Percentiles rank a stretch among this genome's conserved stretches.
phyloP scores from a whole-genome alignment of 1,140 invertebrate species.

The Alviniconcha marisindica region DNA sequence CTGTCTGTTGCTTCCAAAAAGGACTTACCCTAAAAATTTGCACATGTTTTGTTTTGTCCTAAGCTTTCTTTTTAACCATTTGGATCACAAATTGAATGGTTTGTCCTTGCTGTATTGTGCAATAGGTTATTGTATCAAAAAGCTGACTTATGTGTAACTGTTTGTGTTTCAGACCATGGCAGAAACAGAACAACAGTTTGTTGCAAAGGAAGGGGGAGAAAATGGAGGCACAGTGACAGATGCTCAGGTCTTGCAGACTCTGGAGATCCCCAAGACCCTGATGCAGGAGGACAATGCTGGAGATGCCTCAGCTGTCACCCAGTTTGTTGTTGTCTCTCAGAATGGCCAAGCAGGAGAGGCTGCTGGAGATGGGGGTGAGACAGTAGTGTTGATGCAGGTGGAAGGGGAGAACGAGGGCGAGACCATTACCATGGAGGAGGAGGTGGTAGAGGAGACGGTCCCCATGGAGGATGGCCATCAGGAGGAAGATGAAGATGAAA shows the following conservation, averaged over 20 bases:
- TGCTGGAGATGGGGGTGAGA: slow-evolving; percentile 32
- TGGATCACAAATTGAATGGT: too few species aligned
- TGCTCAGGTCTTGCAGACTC: slow-evolving; percentile 44
- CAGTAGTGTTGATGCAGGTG: slow-evolving; percentile 26
- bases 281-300: slow-evolving; percentile 48
- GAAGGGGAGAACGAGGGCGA: slow-evolving; percentile 38
- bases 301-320: slow-evolving; percentile 36
- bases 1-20: too few species aligned
- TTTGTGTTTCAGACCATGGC: slow-evolving; percentile 20
- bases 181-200: slow-evolving; percentile 26
- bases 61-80: too few species aligned
- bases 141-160: too few species aligned
- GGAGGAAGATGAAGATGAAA: slow-evolving; percentile 11
- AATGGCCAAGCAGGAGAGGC: slow-evolving; percentile 29
- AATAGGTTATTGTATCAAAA: too few species aligned
- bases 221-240: slow-evolving; percentile 40
- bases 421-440: slow-evolving; percentile 38
- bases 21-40: too few species aligned
- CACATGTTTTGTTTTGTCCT: too few species aligned
- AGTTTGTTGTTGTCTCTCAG: slow-evolving; percentile 33
- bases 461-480: slow-evolving; percentile 6
- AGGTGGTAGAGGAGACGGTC: slow-evolving; percentile 26
- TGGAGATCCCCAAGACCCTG: slow-evolving; percentile 49
- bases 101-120: too few species aligned
- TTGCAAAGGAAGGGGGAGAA: slow-evolving; percentile 21